Conservation (phyloP, 1,140 invertebrate genomes). For the Drosophila jambulina region DNA sequence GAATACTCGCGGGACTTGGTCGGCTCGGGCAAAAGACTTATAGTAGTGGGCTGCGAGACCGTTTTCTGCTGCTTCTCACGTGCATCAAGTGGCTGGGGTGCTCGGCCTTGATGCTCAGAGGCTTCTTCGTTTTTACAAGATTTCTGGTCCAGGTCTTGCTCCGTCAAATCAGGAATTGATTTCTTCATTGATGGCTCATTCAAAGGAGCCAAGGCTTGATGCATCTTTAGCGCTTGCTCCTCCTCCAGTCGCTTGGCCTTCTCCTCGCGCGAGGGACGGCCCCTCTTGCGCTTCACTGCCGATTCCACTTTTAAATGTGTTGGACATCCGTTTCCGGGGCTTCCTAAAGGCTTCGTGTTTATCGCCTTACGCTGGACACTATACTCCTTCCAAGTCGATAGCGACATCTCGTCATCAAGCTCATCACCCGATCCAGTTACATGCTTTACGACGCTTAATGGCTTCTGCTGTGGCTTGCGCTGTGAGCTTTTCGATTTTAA, state of each 20-base stretch:
- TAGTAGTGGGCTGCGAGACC: not conserved
- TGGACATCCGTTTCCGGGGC: too few relatives aligned
- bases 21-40: not conserved
- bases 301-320: too few relatives aligned
- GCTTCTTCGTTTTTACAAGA: not conserved
- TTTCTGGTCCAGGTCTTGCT: too few relatives aligned
- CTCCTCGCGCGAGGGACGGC: constrained; percentile 13
- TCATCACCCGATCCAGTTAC: constrained; percentile 5
- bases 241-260: not conserved
- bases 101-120: not conserved
- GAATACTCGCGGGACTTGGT: not conserved
- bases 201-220: not conserved
- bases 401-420: not conserved
- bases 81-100: not conserved
- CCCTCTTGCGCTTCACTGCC: constrained; percentile 19
- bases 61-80: not conserved
- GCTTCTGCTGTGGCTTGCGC: not conserved
- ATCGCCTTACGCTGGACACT: too few relatives aligned
- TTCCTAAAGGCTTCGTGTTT: not conserved
- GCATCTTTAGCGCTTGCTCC: not conserved
- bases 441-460: not conserved
- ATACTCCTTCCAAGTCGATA: not conserved
- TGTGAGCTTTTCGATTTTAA: not conserved
- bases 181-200: not conserved
- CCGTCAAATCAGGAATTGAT: not conserved